Conservation (phyloP, 2,113 vertebrate genomes). For the cat (Felis catus) region F.catus_Fca126_mat1.0 CM031413.1:3020501-3021000, state of each 20-base stretch:
- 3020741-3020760: no score
- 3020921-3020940: fast-evolving
- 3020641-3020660: no score
- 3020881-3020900: neutral
- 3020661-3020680: no score
- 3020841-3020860: neutral
- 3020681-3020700: no score
- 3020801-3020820: no score
- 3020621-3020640: no score
- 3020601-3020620: neutral
- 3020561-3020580: neutral
- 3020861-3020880: neutral
- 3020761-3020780: no score
- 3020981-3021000: neutral
- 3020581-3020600: neutral
- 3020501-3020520: neutral
- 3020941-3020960: neutral
- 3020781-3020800: no score
- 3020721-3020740: no score
- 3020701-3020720: no score
- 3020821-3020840: neutral
- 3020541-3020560: neutral
- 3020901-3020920: neutral
- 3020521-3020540: neutral
- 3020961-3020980: neutral